phyloP scores from a whole-genome alignment of 2,113 vertebrate genomes.

The Steatornis caripensis region DNA sequence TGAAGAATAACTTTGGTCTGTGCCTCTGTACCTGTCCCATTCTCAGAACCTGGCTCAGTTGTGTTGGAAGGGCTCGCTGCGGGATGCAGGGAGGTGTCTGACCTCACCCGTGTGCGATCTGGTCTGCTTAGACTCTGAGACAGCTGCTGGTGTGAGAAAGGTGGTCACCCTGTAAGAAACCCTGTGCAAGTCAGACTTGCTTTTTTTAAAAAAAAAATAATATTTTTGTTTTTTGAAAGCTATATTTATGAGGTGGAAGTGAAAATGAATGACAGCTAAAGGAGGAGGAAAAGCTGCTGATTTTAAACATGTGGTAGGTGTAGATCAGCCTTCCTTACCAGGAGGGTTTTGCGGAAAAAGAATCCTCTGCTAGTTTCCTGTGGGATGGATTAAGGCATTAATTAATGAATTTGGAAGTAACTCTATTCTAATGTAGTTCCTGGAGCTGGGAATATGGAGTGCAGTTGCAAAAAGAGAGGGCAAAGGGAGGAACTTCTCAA shows the following conservation, averaged over 20 bases:
- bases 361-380: neutral
- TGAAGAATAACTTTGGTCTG: neutral
- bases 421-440: neutral
- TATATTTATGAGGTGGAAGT: neutral
- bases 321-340: neutral
- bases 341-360: neutral
- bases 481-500: neutral
- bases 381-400: neutral
- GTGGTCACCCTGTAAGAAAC: neutral
- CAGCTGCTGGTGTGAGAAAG: neutral
- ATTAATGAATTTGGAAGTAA: neutral
- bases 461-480: neutral
- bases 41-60: fast-evolving
- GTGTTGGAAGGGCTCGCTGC: fast-evolving
- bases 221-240: neutral
- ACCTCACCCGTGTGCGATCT: neutral
- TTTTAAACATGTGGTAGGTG: neutral
- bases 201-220: neutral
- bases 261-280: neutral
- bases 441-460: neutral
- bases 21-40: neutral
- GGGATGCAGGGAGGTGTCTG: neutral
- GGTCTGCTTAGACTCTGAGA: neutral
- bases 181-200: neutral
- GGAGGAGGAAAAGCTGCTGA: neutral